Percentiles rank a stretch among this genome's conserved stretches.
phyloP scores from a whole-genome alignment of 2,888 invertebrate species.

The Amorpha juglandis region DNA sequence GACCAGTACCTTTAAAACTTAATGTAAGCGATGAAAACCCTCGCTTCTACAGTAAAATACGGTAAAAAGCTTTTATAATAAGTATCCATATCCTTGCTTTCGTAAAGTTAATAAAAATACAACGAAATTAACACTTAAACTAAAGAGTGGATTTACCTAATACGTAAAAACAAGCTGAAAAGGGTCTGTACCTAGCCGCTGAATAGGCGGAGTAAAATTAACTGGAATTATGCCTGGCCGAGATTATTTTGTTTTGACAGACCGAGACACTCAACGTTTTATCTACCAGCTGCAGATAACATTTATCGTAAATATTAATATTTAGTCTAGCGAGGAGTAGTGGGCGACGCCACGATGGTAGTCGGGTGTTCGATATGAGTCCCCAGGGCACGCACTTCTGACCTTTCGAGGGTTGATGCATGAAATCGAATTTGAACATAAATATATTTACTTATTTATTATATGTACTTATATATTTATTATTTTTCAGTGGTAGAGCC shows the following conservation, averaged over 20 bases:
- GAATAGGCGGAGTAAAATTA: slow-evolving; percentile 30
- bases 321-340: too few species aligned
- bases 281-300: slow-evolving; percentile 7
- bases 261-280: slow-evolving; percentile 35
- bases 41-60: neutral
- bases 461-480: too few species aligned
- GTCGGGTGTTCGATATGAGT: too few species aligned
- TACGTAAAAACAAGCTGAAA: slow-evolving; percentile 42
- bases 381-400: too few species aligned
- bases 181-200: slow-evolving; percentile 31
- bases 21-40: neutral
- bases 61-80: neutral
- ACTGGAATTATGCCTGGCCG: slow-evolving; percentile 26
- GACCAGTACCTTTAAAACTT: neutral
- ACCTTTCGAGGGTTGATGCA: too few species aligned
- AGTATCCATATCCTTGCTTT: neutral
- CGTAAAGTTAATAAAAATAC: neutral
- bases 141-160: slow-evolving; percentile 34
- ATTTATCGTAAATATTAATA: neutral
- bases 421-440: too few species aligned
- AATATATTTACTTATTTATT: too few species aligned
- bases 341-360: too few species aligned
- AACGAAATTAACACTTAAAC: neutral
- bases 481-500: too few species aligned
- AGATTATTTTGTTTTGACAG: slow-evolving; percentile 33